phyloP scores from a whole-genome alignment of 1,140 invertebrate genomes.

The Metopolophium dirhodum region DNA sequence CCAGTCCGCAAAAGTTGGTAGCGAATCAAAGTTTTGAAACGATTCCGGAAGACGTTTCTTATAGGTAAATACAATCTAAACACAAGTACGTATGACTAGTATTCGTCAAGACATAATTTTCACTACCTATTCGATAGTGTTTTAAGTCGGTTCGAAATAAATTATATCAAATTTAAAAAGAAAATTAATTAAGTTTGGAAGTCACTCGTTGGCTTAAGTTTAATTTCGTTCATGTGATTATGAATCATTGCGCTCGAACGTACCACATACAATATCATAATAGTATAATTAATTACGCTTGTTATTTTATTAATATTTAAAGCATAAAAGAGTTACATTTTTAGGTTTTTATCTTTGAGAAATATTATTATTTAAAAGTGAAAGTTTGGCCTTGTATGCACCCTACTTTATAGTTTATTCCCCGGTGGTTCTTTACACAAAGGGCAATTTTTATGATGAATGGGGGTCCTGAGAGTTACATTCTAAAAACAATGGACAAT shows the following conservation, averaged over 20 bases:
- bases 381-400: neutral
- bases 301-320: neutral
- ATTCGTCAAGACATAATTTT: neutral
- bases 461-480: neutral
- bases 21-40: slow-evolving; percentile 53
- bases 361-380: slow-evolving; percentile 1
- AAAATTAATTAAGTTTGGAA: neutral
- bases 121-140: neutral
- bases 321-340: slow-evolving; percentile 13
- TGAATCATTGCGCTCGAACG: neutral
- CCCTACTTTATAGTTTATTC: neutral
- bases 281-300: slow-evolving; percentile 3
- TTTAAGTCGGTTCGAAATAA: neutral
- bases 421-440: neutral
- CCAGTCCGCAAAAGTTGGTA: slow-evolving; percentile 37
- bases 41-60: slow-evolving; percentile 47
- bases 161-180: neutral
- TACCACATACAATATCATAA: neutral
- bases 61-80: slow-evolving; percentile 20
- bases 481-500: slow-evolving; percentile 28
- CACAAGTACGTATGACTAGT: neutral
- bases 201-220: neutral
- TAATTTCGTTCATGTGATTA: neutral
- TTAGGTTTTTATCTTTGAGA: slow-evolving; percentile 26
- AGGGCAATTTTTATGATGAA: slow-evolving; percentile 22